Percentiles rank a stretch among this genome's conserved stretches.
phyloP scores from a whole-genome alignment of 1,140 invertebrate species.

The Drosophila sp. region DNA sequence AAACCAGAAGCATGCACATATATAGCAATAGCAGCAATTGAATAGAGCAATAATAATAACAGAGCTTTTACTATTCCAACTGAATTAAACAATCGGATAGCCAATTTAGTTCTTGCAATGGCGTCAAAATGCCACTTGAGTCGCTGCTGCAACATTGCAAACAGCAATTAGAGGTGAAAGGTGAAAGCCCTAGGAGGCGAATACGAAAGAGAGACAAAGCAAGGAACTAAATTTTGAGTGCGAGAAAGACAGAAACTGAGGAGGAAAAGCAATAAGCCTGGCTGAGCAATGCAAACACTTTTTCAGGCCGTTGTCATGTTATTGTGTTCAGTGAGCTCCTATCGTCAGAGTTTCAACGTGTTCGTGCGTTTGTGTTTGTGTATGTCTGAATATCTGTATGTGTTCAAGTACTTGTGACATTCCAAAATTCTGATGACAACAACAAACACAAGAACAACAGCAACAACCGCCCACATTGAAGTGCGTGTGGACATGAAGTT shows the following conservation, averaged over 20 bases:
- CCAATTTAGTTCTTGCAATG: slow-evolving; percentile 78
- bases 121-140: slow-evolving; percentile 71
- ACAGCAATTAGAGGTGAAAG: slow-evolving; percentile 42
- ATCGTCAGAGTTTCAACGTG: too few relatives aligned
- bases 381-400: slow-evolving; percentile 2
- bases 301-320: slow-evolving; percentile 59
- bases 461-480: slow-evolving; percentile 20
- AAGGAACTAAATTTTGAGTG: background rate
- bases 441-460: slow-evolving; percentile 31
- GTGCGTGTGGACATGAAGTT: slow-evolving; percentile 47
- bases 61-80: slow-evolving; percentile 77
- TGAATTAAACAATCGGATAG: slow-evolving; percentile 70
- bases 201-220: background rate
- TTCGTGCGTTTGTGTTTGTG: background rate
- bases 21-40: slow-evolving; percentile 7
- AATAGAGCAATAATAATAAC: slow-evolving; percentile 73
- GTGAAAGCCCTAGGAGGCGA: background rate
- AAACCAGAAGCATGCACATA: slow-evolving; percentile 30
- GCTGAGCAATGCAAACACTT: slow-evolving; percentile 50
- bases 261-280: slow-evolving; percentile 11
- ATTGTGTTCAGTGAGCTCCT: slow-evolving; percentile 27
- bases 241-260: background rate
- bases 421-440: slow-evolving; percentile 26
- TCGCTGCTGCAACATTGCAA: slow-evolving; percentile 42
- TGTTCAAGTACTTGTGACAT: slow-evolving; percentile 25